These are phyloP conservation scores for Panagrolaimus sp. DNA, from an alignment of 1,140 invertebrate genomes.

Conservation along the genomic window DNA sequence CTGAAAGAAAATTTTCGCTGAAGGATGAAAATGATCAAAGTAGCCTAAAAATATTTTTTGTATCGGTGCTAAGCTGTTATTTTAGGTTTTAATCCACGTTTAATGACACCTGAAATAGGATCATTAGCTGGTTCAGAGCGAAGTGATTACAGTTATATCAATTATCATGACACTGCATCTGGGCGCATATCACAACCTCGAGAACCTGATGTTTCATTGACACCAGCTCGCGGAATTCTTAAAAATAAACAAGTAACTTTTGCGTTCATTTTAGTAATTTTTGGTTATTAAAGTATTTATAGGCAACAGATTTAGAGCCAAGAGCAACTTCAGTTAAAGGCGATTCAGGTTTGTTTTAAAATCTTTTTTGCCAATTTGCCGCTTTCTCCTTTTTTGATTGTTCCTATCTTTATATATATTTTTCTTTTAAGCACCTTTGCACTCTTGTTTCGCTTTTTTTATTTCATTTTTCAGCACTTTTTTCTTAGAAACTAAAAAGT, in stretches of 20 bases:
- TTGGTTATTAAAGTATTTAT: not conserved
- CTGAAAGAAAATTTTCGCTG: constrained; percentile 38
- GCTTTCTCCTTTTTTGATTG: no score
- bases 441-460: not conserved
- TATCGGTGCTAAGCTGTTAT: not conserved
- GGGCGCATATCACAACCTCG: constrained; percentile 26
- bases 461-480: not conserved
- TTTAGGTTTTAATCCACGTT: constrained; percentile 18
- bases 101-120: constrained; percentile 38
- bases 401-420: no score
- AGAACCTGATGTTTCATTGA: constrained; percentile 39
- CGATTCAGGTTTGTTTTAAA: not conserved
- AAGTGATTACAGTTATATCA: constrained; percentile 49
- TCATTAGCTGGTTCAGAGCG: constrained; percentile 20
- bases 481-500: no score
- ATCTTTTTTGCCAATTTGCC: not conserved
- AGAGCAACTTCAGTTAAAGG: constrained; percentile 17
- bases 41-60: not conserved
- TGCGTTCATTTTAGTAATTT: not conserved
- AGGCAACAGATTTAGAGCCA: constrained; percentile 44
- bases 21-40: constrained; percentile 10
- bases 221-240: constrained; percentile 47
- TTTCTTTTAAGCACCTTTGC: no score
- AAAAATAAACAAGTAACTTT: constrained; percentile 54
- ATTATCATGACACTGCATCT: constrained; percentile 49